Evolutionary conservation across 2,113 vertebrate species (phyloP).

Genomic region (Pantherophis guttatus): DNA sequence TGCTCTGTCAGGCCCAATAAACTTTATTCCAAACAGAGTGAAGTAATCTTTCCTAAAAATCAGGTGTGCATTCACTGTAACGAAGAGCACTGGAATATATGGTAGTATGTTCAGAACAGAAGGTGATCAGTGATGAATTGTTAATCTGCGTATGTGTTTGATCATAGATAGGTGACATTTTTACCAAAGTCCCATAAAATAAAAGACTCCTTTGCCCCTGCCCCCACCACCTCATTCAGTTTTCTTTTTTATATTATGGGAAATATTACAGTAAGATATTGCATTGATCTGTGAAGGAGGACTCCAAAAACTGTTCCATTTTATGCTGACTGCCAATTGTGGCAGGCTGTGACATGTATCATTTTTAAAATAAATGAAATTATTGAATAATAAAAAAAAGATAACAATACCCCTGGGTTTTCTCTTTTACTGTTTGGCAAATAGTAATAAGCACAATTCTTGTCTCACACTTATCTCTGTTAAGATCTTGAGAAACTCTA

Average conservation of each 20-base stretch:
- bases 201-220: background rate
- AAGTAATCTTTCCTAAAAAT: background rate
- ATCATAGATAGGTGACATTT: background rate
- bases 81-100: background rate
- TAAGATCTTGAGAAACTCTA: fast-evolving
- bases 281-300: background rate
- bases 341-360: background rate
- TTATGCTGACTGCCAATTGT: background rate
- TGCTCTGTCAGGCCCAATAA: background rate
- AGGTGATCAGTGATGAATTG: background rate
- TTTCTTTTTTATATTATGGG: background rate
- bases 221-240: background rate
- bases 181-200: background rate
- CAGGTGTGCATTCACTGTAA: background rate
- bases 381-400: background rate
- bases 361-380: background rate
- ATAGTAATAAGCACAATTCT: background rate
- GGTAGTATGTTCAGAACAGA: background rate
- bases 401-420: background rate
- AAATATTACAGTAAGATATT: background rate
- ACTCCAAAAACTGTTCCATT: background rate
- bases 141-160: background rate
- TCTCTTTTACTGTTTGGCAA: background rate
- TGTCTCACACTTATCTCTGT: fast-evolving
- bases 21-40: background rate